Percentiles rank a stretch among this genome's conserved stretches.
Evolutionary conservation across 2,888 invertebrate genomes (phyloP).

Genomic region (Acronicta psi): DNA sequence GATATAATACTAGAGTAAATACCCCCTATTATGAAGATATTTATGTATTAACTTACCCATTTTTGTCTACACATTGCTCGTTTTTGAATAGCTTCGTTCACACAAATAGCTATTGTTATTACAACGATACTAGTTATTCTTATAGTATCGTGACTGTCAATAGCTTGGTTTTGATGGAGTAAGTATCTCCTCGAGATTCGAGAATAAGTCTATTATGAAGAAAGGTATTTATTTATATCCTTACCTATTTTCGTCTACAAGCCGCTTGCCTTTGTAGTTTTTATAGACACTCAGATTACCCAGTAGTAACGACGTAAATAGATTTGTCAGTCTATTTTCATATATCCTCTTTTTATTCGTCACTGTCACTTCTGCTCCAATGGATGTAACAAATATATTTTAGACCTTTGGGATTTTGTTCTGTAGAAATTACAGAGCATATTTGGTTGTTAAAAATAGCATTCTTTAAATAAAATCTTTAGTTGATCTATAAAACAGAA

Average conservation of each 20-base stretch:
- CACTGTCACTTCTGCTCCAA: slow-evolving; percentile 11
- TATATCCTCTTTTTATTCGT: slow-evolving; percentile 8
- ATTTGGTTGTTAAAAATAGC: no score
- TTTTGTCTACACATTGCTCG: no score
- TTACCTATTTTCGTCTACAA: neutral
- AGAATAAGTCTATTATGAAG: slow-evolving; percentile 5
- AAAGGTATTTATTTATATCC: slow-evolving; percentile 1
- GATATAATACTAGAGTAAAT: no score
- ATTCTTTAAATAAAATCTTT: no score
- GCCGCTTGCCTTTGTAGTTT: slow-evolving; percentile 8
- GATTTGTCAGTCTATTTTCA: neutral
- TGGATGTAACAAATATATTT: slow-evolving; percentile 3
- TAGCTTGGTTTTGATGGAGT: slow-evolving; percentile 20
- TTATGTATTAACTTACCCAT: no score
- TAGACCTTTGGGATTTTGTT: neutral
- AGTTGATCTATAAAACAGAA: no score
- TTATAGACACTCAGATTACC: neutral
- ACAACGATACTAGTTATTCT: no score
- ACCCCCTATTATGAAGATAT: no score
- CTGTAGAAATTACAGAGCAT: neutral
- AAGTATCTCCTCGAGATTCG: no score
- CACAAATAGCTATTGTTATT: no score
- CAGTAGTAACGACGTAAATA: slow-evolving; percentile 1
- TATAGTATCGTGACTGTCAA: neutral
- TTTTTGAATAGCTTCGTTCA: no score